A percentile compares a stretch with the other conserved stretches of the same genome.
Evolutionary conservation across 1,140 invertebrate genomes (phyloP).

Genomic region (Bombus sibiricus): DNA sequence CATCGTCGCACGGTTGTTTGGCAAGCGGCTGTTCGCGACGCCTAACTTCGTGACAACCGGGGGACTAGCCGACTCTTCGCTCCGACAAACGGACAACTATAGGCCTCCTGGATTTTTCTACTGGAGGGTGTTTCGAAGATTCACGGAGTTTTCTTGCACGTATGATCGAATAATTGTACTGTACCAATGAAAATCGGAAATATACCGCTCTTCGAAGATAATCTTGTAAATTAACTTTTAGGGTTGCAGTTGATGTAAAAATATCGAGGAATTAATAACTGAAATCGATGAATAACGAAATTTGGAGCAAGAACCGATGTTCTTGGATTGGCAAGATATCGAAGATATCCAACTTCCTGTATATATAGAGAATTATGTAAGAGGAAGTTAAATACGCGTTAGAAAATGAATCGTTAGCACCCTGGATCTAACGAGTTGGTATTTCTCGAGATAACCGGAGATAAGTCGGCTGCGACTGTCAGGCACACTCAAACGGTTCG

Average conservation of each 20-base stretch:
- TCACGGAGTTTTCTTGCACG: too few relatives aligned
- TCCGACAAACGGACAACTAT: neutral
- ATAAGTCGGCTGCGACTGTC: neutral
- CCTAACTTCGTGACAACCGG: neutral
- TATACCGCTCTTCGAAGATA: too few relatives aligned
- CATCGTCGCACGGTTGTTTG: conserved; percentile 50
- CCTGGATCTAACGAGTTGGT: neutral
- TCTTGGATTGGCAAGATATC: neutral
- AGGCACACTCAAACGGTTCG: conserved; percentile 4
- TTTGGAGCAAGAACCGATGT: neutral
- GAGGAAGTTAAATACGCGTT: neutral
- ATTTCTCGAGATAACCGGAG: neutral
- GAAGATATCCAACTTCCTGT: neutral
- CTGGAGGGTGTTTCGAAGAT: too few relatives aligned
- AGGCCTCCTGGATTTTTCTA: too few relatives aligned
- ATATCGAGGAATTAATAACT: too few relatives aligned
- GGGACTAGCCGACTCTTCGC: neutral
- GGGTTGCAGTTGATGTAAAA: too few relatives aligned
- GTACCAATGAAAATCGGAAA: too few relatives aligned
- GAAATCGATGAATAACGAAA: too few relatives aligned
- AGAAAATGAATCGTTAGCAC: neutral
- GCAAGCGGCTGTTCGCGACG: conserved; percentile 30
- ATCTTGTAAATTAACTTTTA: too few relatives aligned
- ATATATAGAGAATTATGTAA: neutral
- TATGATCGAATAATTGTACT: too few relatives aligned